phyloP scores from a whole-genome alignment of 2,113 vertebrate species.

The Malaclemys terrapin region DNA sequence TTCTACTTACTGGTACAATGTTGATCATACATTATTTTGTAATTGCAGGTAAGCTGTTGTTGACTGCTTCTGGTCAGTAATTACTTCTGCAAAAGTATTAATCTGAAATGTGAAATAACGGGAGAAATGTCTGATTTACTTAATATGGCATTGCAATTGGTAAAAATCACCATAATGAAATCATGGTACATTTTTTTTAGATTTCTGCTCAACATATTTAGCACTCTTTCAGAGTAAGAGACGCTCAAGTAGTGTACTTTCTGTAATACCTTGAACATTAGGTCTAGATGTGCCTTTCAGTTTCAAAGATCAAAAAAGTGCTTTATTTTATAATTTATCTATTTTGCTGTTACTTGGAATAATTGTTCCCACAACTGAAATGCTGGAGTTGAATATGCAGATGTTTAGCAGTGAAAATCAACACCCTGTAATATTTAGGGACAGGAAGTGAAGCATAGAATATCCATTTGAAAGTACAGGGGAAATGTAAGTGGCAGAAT shows the following conservation, averaged over 20 bases:
- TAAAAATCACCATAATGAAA: background rate
- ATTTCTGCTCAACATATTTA: background rate
- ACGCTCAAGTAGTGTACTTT: background rate
- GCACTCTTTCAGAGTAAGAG: background rate
- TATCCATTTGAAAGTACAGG: rapidly evolving
- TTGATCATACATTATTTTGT: background rate
- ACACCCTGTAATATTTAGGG: background rate
- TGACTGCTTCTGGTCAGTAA: slow-evolving; percentile 47
- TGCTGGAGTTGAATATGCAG: background rate
- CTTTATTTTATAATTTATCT: background rate
- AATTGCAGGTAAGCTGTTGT: background rate
- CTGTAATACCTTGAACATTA: background rate
- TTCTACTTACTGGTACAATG: slow-evolving; percentile 13
- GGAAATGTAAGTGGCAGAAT: rapidly evolving
- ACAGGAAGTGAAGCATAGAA: background rate
- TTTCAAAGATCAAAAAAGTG: background rate
- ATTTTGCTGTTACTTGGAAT: background rate
- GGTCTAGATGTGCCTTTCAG: background rate
- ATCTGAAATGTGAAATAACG: background rate
- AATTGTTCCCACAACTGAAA: background rate
- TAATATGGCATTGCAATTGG: background rate
- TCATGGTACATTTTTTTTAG: background rate
- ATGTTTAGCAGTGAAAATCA: background rate
- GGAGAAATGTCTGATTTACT: background rate
- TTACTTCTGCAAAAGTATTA: slow-evolving; percentile 16